These are phyloP conservation scores for Penaeus monodon DNA, from an alignment of 2,888 invertebrate genomes.

Conservation along the genomic window DNA sequence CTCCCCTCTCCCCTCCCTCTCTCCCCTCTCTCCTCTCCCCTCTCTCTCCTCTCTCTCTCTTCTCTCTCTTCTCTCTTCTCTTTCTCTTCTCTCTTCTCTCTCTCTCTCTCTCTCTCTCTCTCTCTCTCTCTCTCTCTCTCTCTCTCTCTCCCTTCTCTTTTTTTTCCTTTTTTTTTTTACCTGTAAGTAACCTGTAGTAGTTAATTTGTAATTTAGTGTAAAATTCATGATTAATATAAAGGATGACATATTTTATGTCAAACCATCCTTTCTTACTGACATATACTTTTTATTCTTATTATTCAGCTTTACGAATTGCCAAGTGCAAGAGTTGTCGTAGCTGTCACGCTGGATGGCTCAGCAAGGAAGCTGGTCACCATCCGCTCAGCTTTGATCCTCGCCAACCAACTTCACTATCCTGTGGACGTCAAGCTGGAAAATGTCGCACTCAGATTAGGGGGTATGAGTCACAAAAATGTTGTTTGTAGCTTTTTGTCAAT, in stretches of 20 bases:
- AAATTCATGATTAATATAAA: too few species aligned
- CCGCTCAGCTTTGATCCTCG: constrained; percentile 86
- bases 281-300: not conserved
- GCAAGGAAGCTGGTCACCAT: constrained; percentile 94
- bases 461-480: constrained; percentile 26
- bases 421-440: constrained; percentile 82
- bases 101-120: fast-evolving
- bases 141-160: too few species aligned
- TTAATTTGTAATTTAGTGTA: too few species aligned
- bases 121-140: too few species aligned
- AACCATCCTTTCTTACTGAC: not conserved
- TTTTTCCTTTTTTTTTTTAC: too few species aligned
- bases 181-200: too few species aligned
- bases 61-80: too few species aligned
- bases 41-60: too few species aligned
- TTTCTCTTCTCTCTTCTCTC: too few species aligned
- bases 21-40: too few species aligned
- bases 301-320: constrained; percentile 67
- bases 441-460: constrained; percentile 66
- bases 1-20: too few species aligned
- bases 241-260: too few species aligned
- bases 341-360: constrained; percentile 91
- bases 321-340: constrained; percentile 87
- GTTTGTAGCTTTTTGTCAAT: not conserved
- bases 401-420: constrained; percentile 81